Conservation (phyloP, 2,888 invertebrate genomes). For the Ormia ochracea region DNA sequence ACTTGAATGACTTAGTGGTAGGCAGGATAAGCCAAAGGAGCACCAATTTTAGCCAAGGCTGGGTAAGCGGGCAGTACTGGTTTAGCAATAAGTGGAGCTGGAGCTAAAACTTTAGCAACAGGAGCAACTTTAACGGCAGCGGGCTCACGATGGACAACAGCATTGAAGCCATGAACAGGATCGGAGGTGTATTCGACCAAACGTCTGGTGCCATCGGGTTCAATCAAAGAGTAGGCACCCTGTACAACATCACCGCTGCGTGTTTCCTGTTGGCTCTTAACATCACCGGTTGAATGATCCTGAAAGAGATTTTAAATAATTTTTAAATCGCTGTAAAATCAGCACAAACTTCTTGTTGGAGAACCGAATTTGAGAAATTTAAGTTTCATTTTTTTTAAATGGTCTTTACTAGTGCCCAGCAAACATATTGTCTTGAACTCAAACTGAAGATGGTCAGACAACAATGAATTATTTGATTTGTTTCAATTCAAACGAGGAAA, state of each 20-base stretch:
- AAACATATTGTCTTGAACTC: too few relatives aligned
- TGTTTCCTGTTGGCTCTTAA: slow-evolving; percentile 79
- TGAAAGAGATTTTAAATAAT: slow-evolving; percentile 46
- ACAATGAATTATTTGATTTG: too few relatives aligned
- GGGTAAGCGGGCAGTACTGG: slow-evolving; percentile 69
- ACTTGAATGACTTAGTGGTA: slow-evolving; percentile 53
- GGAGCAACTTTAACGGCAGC: slow-evolving; percentile 69
- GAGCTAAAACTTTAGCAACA: slow-evolving; percentile 74
- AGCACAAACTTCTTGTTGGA: too few relatives aligned
- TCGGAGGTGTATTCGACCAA: slow-evolving; percentile 80
- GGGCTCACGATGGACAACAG: slow-evolving; percentile 79
- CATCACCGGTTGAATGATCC: slow-evolving; percentile 79
- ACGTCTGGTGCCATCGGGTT: slow-evolving; percentile 79
- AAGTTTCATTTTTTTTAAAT: too few relatives aligned
- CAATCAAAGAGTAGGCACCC: slow-evolving; percentile 79
- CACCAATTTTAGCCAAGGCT: slow-evolving; percentile 63
- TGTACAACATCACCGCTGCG: slow-evolving; percentile 79
- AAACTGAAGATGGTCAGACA: too few relatives aligned
- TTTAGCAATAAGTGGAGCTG: slow-evolving; percentile 70
- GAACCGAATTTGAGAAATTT: too few relatives aligned
- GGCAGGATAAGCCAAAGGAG: slow-evolving; percentile 65
- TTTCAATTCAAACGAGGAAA: too few relatives aligned
- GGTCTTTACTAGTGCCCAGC: too few relatives aligned
- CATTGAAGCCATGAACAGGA: slow-evolving; percentile 80
- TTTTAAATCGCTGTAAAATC: background rate